Percentiles rank a stretch among this genome's conserved stretches.
Conservation (phyloP, 2,797 vertebrate genomes). For the Halcyon smyrnensis region DNA sequence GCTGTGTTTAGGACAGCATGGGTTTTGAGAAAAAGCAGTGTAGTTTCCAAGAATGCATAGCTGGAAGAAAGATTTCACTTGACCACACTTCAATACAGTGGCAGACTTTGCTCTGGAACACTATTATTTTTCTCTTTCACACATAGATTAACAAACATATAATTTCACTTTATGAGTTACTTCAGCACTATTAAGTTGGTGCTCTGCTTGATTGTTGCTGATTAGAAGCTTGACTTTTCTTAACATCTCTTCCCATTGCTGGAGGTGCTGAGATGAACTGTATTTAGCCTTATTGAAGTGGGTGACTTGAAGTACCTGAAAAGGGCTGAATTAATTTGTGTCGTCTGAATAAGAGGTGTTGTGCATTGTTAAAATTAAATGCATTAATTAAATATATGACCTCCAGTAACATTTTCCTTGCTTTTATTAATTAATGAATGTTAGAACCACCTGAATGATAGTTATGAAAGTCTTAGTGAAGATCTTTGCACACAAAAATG, state of each 20-base stretch:
- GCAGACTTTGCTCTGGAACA: background rate
- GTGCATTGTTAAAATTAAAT: background rate
- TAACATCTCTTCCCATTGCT: background rate
- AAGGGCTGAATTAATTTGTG: background rate
- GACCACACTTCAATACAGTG: background rate
- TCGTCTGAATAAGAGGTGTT: background rate
- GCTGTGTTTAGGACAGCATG: background rate
- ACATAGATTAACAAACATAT: background rate
- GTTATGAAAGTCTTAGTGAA: background rate
- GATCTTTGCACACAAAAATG: background rate
- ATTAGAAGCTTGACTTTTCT: background rate
- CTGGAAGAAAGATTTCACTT: background rate
- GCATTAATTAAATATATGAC: background rate
- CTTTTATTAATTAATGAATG: background rate
- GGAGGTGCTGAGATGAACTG: constrained; percentile 1
- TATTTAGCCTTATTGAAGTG: constrained; percentile 12
- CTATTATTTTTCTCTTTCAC: background rate
- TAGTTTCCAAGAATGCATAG: background rate
- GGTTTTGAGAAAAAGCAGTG: background rate
- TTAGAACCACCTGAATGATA: background rate
- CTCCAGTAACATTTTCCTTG: background rate
- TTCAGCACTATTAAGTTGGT: background rate
- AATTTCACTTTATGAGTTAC: background rate
- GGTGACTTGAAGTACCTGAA: background rate
- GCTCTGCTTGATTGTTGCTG: background rate